Percentiles rank a stretch among this genome's conserved stretches.
Evolutionary conservation across 2,888 invertebrate species (phyloP).

Genomic region (Uloborus plumipes): DNA sequence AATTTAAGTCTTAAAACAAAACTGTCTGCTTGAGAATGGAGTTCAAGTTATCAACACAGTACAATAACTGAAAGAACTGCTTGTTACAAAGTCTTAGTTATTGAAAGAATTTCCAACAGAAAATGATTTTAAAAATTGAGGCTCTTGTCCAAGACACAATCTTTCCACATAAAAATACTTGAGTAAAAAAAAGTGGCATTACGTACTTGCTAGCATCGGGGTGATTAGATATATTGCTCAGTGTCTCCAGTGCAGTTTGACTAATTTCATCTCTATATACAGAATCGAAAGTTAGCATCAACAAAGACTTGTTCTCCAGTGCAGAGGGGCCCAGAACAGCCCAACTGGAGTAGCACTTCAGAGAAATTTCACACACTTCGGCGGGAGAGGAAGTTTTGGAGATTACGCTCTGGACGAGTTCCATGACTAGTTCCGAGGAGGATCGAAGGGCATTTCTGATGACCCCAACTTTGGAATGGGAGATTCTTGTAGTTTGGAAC

Average conservation of each 20-base stretch:
- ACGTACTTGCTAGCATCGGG: conserved; percentile 76
- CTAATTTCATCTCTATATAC: conserved; percentile 72
- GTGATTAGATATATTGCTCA: conserved; percentile 76
- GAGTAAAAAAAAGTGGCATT: conserved; percentile 18
- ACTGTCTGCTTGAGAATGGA: no score
- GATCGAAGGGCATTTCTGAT: conserved; percentile 65
- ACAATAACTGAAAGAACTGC: no score
- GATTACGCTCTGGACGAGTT: conserved; percentile 68
- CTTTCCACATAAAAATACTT: neutral
- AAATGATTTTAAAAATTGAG: neutral
- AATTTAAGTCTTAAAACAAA: no score
- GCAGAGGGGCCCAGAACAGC: conserved; percentile 72
- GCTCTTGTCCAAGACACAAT: neutral
- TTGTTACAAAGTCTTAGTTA: no score
- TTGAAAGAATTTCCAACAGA: no score
- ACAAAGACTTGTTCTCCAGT: conserved; percentile 71
- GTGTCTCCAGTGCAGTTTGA: conserved; percentile 78
- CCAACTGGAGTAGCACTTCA: conserved; percentile 75
- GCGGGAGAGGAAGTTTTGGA: conserved; percentile 58
- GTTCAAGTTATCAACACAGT: no score
- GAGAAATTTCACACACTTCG: conserved; percentile 67
- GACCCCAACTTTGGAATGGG: conserved; percentile 56
- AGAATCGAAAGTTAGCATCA: conserved; percentile 69
- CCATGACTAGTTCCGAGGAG: conserved; percentile 69
- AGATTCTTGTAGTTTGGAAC: conserved; percentile 64